A percentile compares a stretch with the other conserved stretches of the same genome.
These are phyloP conservation scores for Epizoanthus illoricatus DNA, from an alignment of 92 coral and sea anemone species.

Conservation along the genomic window DNA sequence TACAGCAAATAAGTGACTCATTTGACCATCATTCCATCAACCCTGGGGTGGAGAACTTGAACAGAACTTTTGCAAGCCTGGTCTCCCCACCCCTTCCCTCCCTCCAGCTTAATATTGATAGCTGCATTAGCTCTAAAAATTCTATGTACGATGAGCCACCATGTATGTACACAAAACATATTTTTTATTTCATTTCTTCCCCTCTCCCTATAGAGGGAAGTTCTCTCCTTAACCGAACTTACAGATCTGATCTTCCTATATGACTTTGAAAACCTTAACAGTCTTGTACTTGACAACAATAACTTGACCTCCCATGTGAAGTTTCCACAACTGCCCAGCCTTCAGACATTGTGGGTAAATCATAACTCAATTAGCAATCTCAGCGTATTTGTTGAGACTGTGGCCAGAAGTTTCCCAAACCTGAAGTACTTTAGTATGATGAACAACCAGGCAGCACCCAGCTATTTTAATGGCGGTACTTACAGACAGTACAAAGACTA, in stretches of 20 bases:
- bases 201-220: too few relatives aligned
- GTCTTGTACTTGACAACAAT: slow-evolving; percentile 88
- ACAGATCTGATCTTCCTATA: slow-evolving; percentile 78
- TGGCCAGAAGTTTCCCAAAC: slow-evolving; percentile 84
- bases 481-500: slow-evolving; percentile 88
- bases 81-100: too few relatives aligned
- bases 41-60: too few relatives aligned
- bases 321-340: slow-evolving; percentile 66
- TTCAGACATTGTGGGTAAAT: slow-evolving; percentile 90
- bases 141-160: too few relatives aligned
- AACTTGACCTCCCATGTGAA: slow-evolving; percentile 69
- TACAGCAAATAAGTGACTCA: too few relatives aligned
- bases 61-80: too few relatives aligned
- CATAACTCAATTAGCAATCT: slow-evolving; percentile 91
- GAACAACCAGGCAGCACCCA: slow-evolving; percentile 94
- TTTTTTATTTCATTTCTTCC: too few relatives aligned
- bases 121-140: too few relatives aligned
- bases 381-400: slow-evolving; percentile 88
- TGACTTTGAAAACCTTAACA: slow-evolving; percentile 69
- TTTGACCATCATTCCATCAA: too few relatives aligned
- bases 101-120: too few relatives aligned
- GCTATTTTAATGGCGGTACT: slow-evolving; percentile 96
- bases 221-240: slow-evolving; percentile 28
- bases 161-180: too few relatives aligned
- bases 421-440: slow-evolving; percentile 92